phyloP scores from a whole-genome alignment of 2,888 invertebrate genomes.

The Sclerodermus sp. region DNA sequence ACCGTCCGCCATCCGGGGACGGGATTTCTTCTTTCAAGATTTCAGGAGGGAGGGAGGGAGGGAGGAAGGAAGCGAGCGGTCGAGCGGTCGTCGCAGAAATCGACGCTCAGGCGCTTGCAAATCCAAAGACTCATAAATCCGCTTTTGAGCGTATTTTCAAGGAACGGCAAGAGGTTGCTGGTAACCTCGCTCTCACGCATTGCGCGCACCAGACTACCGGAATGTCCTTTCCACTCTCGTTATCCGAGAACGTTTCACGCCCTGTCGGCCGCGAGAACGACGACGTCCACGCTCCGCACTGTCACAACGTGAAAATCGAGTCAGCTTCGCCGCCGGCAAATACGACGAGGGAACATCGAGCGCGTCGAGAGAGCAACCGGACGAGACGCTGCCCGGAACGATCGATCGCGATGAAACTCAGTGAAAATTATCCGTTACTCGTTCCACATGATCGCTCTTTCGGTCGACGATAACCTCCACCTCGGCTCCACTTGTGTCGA shows the following conservation, averaged over 20 bases:
- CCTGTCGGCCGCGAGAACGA: slow-evolving; percentile 42
- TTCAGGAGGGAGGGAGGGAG: no score
- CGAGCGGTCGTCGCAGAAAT: background rate
- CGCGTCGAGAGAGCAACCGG: slow-evolving; percentile 12
- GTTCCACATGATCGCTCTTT: no score
- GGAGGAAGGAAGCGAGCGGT: no score
- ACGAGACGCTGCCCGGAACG: background rate
- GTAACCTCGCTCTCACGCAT: background rate
- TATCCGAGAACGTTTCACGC: slow-evolving; percentile 47
- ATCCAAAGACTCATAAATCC: slow-evolving; percentile 7
- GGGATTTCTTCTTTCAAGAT: no score
- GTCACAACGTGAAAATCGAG: slow-evolving; percentile 33
- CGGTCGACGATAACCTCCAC: no score
- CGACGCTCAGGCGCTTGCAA: background rate
- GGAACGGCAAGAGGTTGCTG: background rate
- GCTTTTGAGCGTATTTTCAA: slow-evolving; percentile 10
- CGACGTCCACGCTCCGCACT: slow-evolving; percentile 30
- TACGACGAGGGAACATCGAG: no score
- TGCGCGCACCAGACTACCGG: slow-evolving; percentile 31
- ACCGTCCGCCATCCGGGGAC: no score
- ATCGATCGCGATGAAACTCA: no score
- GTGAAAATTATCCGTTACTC: no score
- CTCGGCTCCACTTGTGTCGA: no score
- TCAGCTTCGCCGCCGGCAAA: no score
- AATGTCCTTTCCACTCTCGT: slow-evolving; percentile 49